Evolutionary conservation across 1,140 invertebrate species (phyloP).

Genomic region (Physella acuta): DNA sequence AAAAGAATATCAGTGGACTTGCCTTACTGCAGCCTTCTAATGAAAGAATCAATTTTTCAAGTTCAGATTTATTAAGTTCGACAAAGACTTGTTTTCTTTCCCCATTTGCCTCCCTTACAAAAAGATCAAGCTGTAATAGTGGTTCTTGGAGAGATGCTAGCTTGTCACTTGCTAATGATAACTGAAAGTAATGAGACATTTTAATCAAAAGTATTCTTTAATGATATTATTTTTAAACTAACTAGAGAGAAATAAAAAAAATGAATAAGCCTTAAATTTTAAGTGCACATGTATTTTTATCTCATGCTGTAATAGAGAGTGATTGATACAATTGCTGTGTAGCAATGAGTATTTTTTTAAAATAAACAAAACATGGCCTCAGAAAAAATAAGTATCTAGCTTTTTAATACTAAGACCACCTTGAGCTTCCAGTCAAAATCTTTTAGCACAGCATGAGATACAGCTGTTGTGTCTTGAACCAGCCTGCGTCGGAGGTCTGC

Average conservation of each 20-base stretch:
- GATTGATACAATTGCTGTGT: no score
- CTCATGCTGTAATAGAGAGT: no score
- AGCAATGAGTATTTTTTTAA: no score
- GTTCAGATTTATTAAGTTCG: slow-evolving; percentile 42
- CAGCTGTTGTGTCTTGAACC: slow-evolving; percentile 37
- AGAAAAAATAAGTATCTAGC: no score
- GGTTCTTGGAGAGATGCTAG: slow-evolving; percentile 46
- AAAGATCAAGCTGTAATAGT: slow-evolving; percentile 39
- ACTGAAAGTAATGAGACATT: slow-evolving; percentile 25
- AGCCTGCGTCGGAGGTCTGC: slow-evolving; percentile 39
- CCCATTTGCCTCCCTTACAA: slow-evolving; percentile 30
- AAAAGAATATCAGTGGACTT: no score
- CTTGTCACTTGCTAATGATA: slow-evolving; percentile 50
- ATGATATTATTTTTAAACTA: not conserved
- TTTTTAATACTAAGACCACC: no score
- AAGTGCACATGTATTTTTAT: not conserved
- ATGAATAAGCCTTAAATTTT: not conserved
- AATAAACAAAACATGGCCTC: no score
- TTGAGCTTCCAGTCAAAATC: slow-evolving; percentile 58
- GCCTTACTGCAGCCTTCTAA: slow-evolving; percentile 50
- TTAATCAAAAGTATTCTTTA: not conserved
- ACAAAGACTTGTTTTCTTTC: slow-evolving; percentile 33
- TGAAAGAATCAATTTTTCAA: slow-evolving; percentile 41
- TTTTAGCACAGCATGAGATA: slow-evolving; percentile 45
- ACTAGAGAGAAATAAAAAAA: not conserved